A percentile compares a stretch with the other conserved stretches of the same genome.
phyloP scores from a whole-genome alignment of 2,888 invertebrate species.

The Agrotis exclamationis region DNA sequence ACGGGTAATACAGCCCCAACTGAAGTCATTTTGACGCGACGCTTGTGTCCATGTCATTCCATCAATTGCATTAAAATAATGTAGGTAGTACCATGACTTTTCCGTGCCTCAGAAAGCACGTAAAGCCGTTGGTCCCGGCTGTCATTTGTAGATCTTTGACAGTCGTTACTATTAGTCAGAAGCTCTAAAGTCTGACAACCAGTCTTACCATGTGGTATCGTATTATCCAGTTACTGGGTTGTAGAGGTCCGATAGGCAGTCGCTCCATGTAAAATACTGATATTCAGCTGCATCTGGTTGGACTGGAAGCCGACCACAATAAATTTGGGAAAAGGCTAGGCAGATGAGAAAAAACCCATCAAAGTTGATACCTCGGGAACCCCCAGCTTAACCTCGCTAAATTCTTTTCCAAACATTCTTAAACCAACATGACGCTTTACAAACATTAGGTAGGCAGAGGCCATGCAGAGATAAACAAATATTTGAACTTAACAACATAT shows the following conservation, averaged over 20 bases:
- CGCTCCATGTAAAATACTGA: too few species aligned
- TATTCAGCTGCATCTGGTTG: background rate
- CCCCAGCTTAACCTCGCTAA: constrained; percentile 30
- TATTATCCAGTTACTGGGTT: background rate
- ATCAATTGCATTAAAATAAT: too few species aligned
- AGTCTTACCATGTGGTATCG: background rate
- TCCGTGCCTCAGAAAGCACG: background rate
- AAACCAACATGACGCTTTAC: constrained; percentile 23
- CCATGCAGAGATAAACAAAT: constrained; percentile 15
- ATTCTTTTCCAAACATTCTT: constrained; percentile 36
- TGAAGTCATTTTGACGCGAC: too few species aligned
- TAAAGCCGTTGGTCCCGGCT: background rate
- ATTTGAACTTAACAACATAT: constrained; percentile 25
- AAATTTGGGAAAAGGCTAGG: background rate
- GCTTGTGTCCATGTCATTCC: too few species aligned
- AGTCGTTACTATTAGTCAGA: background rate
- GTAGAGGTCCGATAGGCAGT: too few species aligned
- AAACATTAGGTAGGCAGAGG: constrained; percentile 38
- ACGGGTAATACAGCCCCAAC: too few species aligned
- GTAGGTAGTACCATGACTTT: too few species aligned
- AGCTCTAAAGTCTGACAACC: too few species aligned
- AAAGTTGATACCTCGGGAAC: background rate
- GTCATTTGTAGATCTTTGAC: background rate
- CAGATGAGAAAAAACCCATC: background rate
- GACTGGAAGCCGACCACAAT: too few species aligned